Percentiles rank a stretch among this genome's conserved stretches.
Evolutionary conservation across 2,888 invertebrate species (phyloP).

Genomic region (Drosophila kanekoi): DNA sequence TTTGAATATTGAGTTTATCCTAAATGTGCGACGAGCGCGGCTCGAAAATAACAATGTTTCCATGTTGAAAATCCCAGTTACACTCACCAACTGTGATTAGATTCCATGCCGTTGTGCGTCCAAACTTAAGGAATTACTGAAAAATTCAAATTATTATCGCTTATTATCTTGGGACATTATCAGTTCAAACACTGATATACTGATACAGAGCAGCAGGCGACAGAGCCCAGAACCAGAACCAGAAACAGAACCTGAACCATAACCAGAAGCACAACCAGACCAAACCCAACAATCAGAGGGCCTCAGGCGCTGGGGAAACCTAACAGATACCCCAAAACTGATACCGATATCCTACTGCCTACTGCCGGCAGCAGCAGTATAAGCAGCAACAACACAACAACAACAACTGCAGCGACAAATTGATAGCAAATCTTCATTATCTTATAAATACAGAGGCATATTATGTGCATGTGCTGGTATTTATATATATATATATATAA

Average conservation of each 20-base stretch:
- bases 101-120: slow-evolving; percentile 76
- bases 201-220: slow-evolving; percentile 74
- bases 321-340: slow-evolving; percentile 73
- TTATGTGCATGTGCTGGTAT: slow-evolving; percentile 56
- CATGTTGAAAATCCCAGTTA: slow-evolving; percentile 84
- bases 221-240: slow-evolving; percentile 29
- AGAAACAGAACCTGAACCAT: slow-evolving; percentile 30
- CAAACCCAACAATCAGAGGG: slow-evolving; percentile 33
- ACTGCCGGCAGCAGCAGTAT: slow-evolving; percentile 30
- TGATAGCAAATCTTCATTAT: slow-evolving; percentile 85
- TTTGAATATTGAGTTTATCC: slow-evolving; percentile 20
- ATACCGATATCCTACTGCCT: slow-evolving; percentile 77
- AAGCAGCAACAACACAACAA: slow-evolving; percentile 31
- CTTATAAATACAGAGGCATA: slow-evolving; percentile 76
- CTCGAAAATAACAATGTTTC: slow-evolving; percentile 62
- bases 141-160: slow-evolving; percentile 85
- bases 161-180: slow-evolving; percentile 84
- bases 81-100: slow-evolving; percentile 84
- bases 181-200: slow-evolving; percentile 84
- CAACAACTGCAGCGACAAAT: slow-evolving; percentile 59
- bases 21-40: slow-evolving; percentile 35
- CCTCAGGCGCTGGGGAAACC: slow-evolving; percentile 42
- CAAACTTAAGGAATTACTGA: slow-evolving; percentile 84
- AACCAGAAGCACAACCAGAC: slow-evolving; percentile 31
- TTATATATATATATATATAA: slow-evolving; percentile 8